Conservation (phyloP, 2,888 invertebrate genomes). For the Caenorhabditis japonica region DNA sequence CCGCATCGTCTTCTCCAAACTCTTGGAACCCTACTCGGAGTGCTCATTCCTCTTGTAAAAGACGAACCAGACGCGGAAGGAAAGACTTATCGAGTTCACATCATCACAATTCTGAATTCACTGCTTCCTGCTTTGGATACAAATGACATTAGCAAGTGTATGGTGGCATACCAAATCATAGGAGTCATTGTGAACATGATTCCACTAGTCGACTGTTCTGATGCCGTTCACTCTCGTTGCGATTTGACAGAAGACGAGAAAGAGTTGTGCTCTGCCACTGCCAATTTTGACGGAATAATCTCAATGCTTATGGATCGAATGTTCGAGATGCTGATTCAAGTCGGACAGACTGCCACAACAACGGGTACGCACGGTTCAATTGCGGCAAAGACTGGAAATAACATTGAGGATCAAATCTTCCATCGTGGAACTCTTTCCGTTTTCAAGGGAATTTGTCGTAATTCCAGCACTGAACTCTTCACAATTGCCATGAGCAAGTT, state of each 20-base stretch:
- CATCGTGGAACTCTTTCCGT: slow-evolving; percentile 60
- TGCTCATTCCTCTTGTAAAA: slow-evolving; percentile 78
- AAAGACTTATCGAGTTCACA: slow-evolving; percentile 52
- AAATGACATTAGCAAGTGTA: slow-evolving; percentile 84
- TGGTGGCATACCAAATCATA: slow-evolving; percentile 77
- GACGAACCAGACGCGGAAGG: slow-evolving; percentile 63
- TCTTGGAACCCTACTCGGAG: slow-evolving; percentile 78
- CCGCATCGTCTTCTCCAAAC: slow-evolving; percentile 83
- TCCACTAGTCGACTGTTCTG: slow-evolving; percentile 88
- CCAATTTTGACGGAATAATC: slow-evolving; percentile 90
- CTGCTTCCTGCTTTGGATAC: slow-evolving; percentile 90
- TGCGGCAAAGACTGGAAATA: slow-evolving; percentile 47
- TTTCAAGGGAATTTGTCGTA: slow-evolving; percentile 60
- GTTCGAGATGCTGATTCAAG: slow-evolving; percentile 55
- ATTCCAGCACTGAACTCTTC: slow-evolving; percentile 63
- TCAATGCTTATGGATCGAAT: slow-evolving; percentile 85
- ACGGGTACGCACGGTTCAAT: slow-evolving; percentile 51
- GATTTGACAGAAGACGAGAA: slow-evolving; percentile 86
- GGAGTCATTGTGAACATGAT: slow-evolving; percentile 84
- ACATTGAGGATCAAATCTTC: slow-evolving; percentile 57
- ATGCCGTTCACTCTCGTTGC: slow-evolving; percentile 83
- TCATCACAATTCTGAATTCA: slow-evolving; percentile 85
- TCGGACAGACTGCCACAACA: slow-evolving; percentile 50
- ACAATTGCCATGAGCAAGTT: slow-evolving; percentile 85
- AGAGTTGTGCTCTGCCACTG: slow-evolving; percentile 85